These are phyloP conservation scores for Falco biarmicus DNA, from an alignment of 2,797 vertebrate species.

Conservation along the genomic window DNA sequence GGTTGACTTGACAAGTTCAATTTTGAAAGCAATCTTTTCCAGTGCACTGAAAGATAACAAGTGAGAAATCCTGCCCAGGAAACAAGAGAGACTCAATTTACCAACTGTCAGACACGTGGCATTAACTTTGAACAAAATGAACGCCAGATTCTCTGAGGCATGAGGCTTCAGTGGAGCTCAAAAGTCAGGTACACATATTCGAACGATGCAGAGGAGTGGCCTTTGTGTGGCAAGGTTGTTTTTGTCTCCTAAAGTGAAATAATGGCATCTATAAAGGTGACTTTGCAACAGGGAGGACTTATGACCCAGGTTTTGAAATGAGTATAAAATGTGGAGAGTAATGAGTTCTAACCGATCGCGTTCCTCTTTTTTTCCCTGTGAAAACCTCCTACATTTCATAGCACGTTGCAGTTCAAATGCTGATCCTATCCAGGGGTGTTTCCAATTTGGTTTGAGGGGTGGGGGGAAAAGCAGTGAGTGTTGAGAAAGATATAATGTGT, in stretches of 20 bases:
- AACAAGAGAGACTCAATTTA: slow-evolving; percentile 61
- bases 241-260: not conserved
- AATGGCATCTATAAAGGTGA: not conserved
- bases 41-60: slow-evolving; percentile 45
- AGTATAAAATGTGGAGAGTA: not conserved
- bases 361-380: not conserved
- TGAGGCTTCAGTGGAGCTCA: slow-evolving; percentile 10
- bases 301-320: not conserved
- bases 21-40: slow-evolving; percentile 67
- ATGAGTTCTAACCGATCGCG: not conserved
- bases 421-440: not conserved
- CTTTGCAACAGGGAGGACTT: not conserved
- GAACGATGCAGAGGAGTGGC: not conserved
- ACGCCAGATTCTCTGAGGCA: not conserved
- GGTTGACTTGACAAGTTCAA: slow-evolving; percentile 59
- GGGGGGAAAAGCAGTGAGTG: not conserved
- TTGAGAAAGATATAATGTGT: not conserved
- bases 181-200: not conserved
- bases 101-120: slow-evolving; percentile 45
- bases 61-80: slow-evolving; percentile 55
- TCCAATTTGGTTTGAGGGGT: not conserved
- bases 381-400: not conserved
- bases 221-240: not conserved
- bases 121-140: slow-evolving; percentile 56
- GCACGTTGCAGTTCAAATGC: not conserved